A percentile compares a stretch with the other conserved stretches of the same genome.
Conservation (phyloP, 2,888 invertebrate genomes). For the Callyntrura sp. region DNA sequence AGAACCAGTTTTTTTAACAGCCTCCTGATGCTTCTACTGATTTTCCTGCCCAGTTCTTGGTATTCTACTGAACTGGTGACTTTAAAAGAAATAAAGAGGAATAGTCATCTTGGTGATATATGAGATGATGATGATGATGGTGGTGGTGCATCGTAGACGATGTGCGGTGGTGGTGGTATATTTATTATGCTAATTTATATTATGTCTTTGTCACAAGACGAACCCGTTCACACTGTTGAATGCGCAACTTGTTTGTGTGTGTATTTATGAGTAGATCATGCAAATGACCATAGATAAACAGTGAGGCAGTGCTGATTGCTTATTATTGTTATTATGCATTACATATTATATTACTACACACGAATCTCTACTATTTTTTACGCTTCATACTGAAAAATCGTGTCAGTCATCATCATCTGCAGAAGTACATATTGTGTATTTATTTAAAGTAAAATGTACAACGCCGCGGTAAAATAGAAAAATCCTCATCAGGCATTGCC, state of each 20-base stretch:
- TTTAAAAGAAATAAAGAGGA: neutral
- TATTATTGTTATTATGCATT: neutral
- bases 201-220: neutral
- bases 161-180: neutral
- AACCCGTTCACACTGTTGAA: neutral
- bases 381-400: neutral
- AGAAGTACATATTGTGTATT: too few relatives aligned
- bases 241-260: slow-evolving; percentile 16
- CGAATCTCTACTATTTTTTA: too few relatives aligned
- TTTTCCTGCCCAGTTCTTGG: neutral
- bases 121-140: neutral
- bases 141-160: too few relatives aligned
- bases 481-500: too few relatives aligned
- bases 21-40: neutral
- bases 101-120: slow-evolving; percentile 21
- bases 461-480: neutral
- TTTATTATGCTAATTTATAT: slow-evolving; percentile 32
- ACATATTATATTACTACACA: neutral
- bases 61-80: slow-evolving; percentile 37
- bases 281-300: neutral
- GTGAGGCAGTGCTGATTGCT: neutral
- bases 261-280: neutral
- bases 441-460: neutral
- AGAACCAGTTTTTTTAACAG: neutral
- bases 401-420: slow-evolving; percentile 6